Base-by-base conservation (phyloP, 2,888 invertebrate species). In the Parasteatoda lunata region DNA sequence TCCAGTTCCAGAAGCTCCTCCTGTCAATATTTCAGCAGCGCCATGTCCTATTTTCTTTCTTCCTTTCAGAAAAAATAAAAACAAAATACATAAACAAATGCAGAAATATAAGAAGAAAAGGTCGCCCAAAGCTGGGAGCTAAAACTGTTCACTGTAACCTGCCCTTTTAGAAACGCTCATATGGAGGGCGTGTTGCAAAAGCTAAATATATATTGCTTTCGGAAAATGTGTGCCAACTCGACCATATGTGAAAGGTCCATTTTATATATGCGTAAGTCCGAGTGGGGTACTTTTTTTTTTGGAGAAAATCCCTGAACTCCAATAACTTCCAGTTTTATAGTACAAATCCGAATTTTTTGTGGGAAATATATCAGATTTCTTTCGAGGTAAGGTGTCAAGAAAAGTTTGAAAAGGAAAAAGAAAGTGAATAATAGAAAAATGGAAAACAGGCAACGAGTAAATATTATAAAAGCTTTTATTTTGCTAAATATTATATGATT, bases 241-340 rank as follows among this genome's bases (percentile, higher is more conserved):
- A n/a, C 70, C 70, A 73, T 73, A 73, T 73, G 52, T 13, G 72
- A 54, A 73, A 45, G 54, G 45, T 13, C 54, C 52, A 52, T 73
- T 73, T 54, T 30, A 73, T 73, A 54, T 54, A 73, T 73, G 72
- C 54, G 72, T 54, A 73, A 73, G 52, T 52, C 5, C 54, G 54
- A 52, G 54, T 54, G 52, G 54, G 51, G 30, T 54, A 51, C 54
- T 30, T 30, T 30, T 30, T n/a, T 30, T 30, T 30, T 30, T 30
- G 30, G 13, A 54, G 54, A 54, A 54, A 54, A 54, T 54, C 54
- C 5, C 5, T 54, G 54, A 54, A 54, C 8, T 13, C 54, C 54
- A 54, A 54, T 54, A 54, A 54, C 3, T 54, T 54, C 54, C 45
- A 45, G 54, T 73, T 73, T 54, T 52, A 11, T 4, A 52, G 45